These are phyloP conservation scores for Sus cebifrons DNA, from an alignment of 2,797 vertebrate genomes.

Conservation along the genomic window DNA sequence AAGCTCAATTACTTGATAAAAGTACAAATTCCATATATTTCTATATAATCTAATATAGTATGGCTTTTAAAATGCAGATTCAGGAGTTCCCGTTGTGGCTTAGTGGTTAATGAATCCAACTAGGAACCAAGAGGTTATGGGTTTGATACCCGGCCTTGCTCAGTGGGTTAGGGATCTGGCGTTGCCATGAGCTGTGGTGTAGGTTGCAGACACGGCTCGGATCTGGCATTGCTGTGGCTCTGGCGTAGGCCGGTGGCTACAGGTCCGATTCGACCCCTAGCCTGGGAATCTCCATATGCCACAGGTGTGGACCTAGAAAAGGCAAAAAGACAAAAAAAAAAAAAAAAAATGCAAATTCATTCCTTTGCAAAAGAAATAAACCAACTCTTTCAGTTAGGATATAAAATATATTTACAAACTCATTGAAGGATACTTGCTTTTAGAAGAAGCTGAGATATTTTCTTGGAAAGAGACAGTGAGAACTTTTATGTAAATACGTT, in stretches of 20 bases:
- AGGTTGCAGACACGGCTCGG: too few relatives aligned
- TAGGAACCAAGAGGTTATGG: too few relatives aligned
- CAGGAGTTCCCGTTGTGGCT: too few relatives aligned
- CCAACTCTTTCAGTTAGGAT: not conserved
- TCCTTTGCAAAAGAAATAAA: constrained; percentile 56
- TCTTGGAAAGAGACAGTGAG: constrained; percentile 15
- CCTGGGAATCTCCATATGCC: too few relatives aligned
- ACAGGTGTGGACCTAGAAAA: too few relatives aligned
- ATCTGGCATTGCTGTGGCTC: too few relatives aligned
- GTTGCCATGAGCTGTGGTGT: too few relatives aligned
- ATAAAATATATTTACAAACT: constrained; percentile 9
- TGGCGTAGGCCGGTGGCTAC: too few relatives aligned
- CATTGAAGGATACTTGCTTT: constrained; percentile 53
- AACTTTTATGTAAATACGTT: constrained; percentile 56
- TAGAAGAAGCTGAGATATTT: constrained; percentile 49
- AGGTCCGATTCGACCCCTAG: too few relatives aligned
- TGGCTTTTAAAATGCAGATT: constrained; percentile 32
- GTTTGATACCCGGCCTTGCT: too few relatives aligned
- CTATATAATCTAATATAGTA: not conserved
- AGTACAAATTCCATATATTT: not conserved
- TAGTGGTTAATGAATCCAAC: too few relatives aligned
- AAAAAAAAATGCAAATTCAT: not conserved
- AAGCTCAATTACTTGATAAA: constrained; percentile 47
- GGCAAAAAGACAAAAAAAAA: not conserved
- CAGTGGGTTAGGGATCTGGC: too few relatives aligned